Percentiles rank a stretch among this genome's conserved stretches.
phyloP scores from a whole-genome alignment of 1,140 invertebrate species.

The Drosophila tristis region DNA sequence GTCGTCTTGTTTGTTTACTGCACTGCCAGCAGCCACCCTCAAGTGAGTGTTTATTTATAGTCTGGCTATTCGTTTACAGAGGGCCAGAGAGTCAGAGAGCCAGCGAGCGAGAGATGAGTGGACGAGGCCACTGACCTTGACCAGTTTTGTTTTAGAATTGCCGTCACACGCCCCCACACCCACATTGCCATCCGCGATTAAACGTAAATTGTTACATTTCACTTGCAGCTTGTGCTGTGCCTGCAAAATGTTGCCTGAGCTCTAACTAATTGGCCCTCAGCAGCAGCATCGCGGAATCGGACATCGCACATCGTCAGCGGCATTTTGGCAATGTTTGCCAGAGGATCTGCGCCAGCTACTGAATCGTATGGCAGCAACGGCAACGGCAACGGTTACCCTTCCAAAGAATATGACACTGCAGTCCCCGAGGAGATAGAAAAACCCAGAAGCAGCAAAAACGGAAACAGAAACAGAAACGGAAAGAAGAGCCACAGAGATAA shows the following conservation, averaged over 20 bases:
- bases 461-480: conserved; percentile 9
- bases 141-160: conserved; percentile 14
- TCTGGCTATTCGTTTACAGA: conserved; percentile 5
- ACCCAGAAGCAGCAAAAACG: conserved; percentile 8
- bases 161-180: too few relatives aligned
- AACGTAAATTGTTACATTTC: conserved; percentile 24
- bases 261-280: conserved; percentile 55
- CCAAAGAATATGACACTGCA: not conserved
- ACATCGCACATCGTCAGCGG: not conserved
- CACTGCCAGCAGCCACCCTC: conserved; percentile 12
- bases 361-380: conserved; percentile 10
- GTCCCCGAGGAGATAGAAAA: conserved; percentile 1
- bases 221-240: conserved; percentile 51
- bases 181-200: conserved; percentile 15
- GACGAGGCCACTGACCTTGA: conserved; percentile 15
- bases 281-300: conserved; percentile 7
- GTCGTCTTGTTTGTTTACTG: conserved; percentile 53
- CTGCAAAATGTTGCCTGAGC: conserved; percentile 53
- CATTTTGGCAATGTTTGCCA: conserved; percentile 52
- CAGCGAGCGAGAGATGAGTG: not conserved
- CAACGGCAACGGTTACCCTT: too few relatives aligned
- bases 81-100: conserved; percentile 21
- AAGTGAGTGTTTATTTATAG: conserved; percentile 50
- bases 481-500: conserved; percentile 11
- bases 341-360: conserved; percentile 7